A percentile compares a stretch with the other conserved stretches of the same genome.
These are phyloP conservation scores for Columba livia DNA, from an alignment of 2,113 vertebrate genomes.

Conservation along the genomic window DNA sequence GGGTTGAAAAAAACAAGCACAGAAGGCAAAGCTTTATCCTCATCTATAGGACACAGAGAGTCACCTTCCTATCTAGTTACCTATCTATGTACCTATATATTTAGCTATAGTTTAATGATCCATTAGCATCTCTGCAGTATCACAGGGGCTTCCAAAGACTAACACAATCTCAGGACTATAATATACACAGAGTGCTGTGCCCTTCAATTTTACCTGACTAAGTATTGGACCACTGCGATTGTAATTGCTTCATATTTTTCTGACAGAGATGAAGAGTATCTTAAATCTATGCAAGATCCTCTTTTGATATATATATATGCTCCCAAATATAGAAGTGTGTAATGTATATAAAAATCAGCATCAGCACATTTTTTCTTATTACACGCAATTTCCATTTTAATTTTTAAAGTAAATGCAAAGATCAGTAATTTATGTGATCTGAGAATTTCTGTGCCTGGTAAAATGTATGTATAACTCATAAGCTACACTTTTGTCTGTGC, in stretches of 20 bases:
- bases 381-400: neutral
- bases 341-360: neutral
- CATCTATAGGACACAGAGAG: neutral
- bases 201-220: neutral
- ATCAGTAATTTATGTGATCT: neutral
- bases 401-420: neutral
- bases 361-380: neutral
- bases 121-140: neutral
- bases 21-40: neutral
- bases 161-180: neutral
- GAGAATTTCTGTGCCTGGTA: neutral
- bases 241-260: neutral
- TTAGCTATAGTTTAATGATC: neutral
- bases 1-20: neutral
- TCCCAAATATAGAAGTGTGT: neutral
- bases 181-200: neutral
- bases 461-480: neutral
- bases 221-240: neutral
- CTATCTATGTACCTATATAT: neutral
- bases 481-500: neutral
- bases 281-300: neutral
- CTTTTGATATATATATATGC: fast-evolving
- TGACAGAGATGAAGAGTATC: neutral
- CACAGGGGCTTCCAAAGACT: neutral
- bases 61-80: too few relatives aligned